phyloP scores from a whole-genome alignment of 2,888 invertebrate species.

The Atrina japonica region DNA sequence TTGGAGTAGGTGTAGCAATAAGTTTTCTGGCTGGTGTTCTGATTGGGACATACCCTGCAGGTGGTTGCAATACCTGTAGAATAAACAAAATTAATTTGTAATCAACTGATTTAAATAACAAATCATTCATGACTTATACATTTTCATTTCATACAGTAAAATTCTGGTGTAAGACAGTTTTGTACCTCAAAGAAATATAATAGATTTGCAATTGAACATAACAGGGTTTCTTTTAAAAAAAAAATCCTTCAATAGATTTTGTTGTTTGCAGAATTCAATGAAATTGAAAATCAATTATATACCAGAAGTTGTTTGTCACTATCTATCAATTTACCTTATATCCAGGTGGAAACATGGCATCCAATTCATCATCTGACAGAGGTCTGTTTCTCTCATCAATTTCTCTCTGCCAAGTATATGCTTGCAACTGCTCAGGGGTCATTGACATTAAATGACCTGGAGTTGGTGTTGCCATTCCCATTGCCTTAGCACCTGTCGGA shows the following conservation, averaged over 20 bases:
- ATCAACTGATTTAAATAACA: not conserved
- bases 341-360: slow-evolving; percentile 98
- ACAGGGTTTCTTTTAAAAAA: no score
- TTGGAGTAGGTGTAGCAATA: slow-evolving; percentile 98
- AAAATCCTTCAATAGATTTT: no score
- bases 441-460: slow-evolving; percentile 97
- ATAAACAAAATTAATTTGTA: not conserved
- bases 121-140: no score
- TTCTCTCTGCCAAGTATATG: slow-evolving; percentile 98
- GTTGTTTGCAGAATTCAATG: no score
- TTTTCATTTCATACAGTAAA: no score
- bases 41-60: slow-evolving; percentile 96
- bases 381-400: slow-evolving; percentile 99
- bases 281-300: no score
- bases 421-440: slow-evolving; percentile 99
- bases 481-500: slow-evolving; percentile 89
- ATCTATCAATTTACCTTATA: slow-evolving; percentile 88
- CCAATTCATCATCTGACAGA: slow-evolving; percentile 97
- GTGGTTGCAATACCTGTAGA: slow-evolving; percentile 88
- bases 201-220: no score
- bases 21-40: slow-evolving; percentile 98
- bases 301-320: no score
- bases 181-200: no score
- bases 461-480: slow-evolving; percentile 99
- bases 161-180: no score